Base-by-base conservation (phyloP, 1,140 invertebrate species). In the Drosophila neocordata region DNA sequence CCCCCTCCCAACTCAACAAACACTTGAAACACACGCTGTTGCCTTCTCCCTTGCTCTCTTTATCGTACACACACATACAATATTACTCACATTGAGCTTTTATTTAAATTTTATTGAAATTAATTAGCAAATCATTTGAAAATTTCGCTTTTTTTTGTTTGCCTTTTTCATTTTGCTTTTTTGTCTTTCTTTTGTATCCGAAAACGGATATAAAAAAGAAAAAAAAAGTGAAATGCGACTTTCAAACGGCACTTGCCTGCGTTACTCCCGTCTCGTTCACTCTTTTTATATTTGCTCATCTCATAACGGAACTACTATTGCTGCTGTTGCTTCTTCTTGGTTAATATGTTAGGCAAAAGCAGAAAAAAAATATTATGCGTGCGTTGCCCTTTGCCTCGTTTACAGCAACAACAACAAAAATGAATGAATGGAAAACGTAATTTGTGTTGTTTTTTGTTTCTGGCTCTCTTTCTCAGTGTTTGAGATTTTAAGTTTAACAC, bases 161-260 rank as follows among this genome's bases (percentile, higher is more conserved):
- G 6, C 41, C 41, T 9, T 48, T 20, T 18, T 8, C 22, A 11
- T 48, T 20, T 48, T 48, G 18, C 20, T 20, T 20, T 48, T 15
- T 56, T 34, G 53, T 56, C 31, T 35, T 27, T n/a, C 12, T 27
- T 55, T 31, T 27, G 6, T 22, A 24, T 24, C 20, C 4, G 20
- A 52, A 22, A 57, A 37, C 20, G 24, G 24, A 57, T 31, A 57
- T 13, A 1, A 24, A 59, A 31, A 59, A 1, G 13, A 77, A 87
- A 75, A 87, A 83, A 85, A 85, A 85, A 88, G 82, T 83, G 78
- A 78, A 84, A 87, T 77, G 79, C 77, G 70, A 77, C 35, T 81
- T 85, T 87, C 73, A 87, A 85, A 85, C 77, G 69, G 77, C 69
- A 83, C 72, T 84, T 73, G 41, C 41, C 18, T 48, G 15, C 9